phyloP scores from a whole-genome alignment of 2,797 vertebrate genomes.

The Sorex maritimensis region DNA sequence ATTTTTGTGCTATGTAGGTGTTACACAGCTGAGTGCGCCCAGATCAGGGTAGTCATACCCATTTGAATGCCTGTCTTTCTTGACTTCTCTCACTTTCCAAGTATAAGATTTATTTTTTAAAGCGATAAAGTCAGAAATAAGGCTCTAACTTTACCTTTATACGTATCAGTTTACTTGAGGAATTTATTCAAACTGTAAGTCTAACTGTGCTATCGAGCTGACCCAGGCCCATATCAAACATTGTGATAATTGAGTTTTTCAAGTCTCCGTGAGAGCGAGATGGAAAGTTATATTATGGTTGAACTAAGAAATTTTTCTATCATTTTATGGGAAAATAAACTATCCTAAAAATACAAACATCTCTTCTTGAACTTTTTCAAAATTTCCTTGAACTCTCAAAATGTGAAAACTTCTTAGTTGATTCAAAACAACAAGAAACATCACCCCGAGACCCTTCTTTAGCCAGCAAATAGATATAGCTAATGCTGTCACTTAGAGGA shows the following conservation, averaged over 20 bases:
- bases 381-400: constrained; percentile 58
- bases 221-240: constrained; percentile 48
- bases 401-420: constrained; percentile 67
- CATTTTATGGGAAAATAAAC: constrained; percentile 71
- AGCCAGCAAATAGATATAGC: background rate
- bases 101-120: constrained; percentile 13
- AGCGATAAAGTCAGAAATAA: constrained; percentile 31
- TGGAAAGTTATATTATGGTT: constrained; percentile 12
- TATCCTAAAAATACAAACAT: constrained; percentile 60
- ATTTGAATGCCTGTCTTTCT: background rate
- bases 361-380: constrained; percentile 25
- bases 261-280: constrained; percentile 33
- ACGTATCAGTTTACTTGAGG: constrained; percentile 56
- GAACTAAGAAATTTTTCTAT: constrained; percentile 45
- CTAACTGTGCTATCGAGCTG: background rate
- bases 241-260: constrained; percentile 62
- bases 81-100: background rate
- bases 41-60: background rate
- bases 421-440: constrained; percentile 43
- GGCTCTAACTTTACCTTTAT: constrained; percentile 3
- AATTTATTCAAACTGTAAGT: constrained; percentile 14
- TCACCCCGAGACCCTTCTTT: background rate
- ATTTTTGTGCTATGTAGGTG: background rate
- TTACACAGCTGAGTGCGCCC: background rate
- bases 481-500: background rate